Base-by-base conservation (phyloP, 2,797 vertebrate species). In the Hypotaenidia philippensis region DNA sequence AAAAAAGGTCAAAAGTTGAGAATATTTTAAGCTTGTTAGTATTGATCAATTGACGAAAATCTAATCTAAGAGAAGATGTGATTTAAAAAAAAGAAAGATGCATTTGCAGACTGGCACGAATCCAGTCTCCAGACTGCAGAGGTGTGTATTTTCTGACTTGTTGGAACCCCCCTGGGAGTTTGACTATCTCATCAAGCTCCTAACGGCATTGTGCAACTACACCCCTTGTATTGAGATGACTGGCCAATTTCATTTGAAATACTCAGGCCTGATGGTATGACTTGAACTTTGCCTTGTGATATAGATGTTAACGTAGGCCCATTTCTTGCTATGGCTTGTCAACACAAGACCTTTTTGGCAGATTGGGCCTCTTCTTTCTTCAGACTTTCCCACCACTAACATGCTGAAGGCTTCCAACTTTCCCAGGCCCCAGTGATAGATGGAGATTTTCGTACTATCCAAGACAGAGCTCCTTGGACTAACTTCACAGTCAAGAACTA, bases 1-100 rank as follows among this genome's bases (percentile, higher is more conserved):
- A 91, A 94, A 74, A 82, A 53, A 66, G 60, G 60, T 66, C 72
- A 49, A 36, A 83, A 93, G 76, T 83, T 72, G n/a, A 88, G 71
- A 91, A 17, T 87, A 84, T 83, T 80, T 91, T 96, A 94, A 94
- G 27, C 29, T 27, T 69, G 59, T 70, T 88, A 85, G 77, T 78
- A 93, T 68, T 84, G 83, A 95, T 56, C 68, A 65, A 34, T 13
- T 84, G 45, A 84, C 44, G 72, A 79, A 91, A 95, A 91, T 65
- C n/a, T 91, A 93, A 94, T 64, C 52, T 93, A 81, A 63, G n/a
- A 65, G 45, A 90, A 77, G 41, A 82, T 41, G 49, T 20, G 47
- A 60, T 64, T 63, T 63, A 3, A 83, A 89, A 78, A 68, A 84
- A 61, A 50, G 29, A 68, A 61, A 83, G 34, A 38, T 0, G 2